A percentile compares a stretch with the other conserved stretches of the same genome.
Conservation (phyloP, 2,797 vertebrate genomes). For the Galagoides demidoff region DNA sequence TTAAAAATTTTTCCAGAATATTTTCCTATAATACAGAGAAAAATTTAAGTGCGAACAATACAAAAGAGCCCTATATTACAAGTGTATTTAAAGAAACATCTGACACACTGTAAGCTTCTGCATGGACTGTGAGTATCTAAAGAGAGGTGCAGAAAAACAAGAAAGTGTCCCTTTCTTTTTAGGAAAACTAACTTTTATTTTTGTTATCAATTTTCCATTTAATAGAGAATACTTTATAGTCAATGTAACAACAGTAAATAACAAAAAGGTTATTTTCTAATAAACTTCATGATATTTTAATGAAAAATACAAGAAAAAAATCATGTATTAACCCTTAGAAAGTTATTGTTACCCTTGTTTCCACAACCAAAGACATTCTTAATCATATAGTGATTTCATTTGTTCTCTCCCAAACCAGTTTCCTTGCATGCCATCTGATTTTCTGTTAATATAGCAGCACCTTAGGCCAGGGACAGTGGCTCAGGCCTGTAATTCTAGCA, state of each 20-base stretch:
- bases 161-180: not conserved
- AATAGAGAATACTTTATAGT: not conserved
- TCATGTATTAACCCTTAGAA: not conserved
- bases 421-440: not conserved
- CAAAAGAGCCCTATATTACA: not conserved
- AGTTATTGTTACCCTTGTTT: slow-evolving; percentile 12
- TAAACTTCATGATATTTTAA: not conserved
- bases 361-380: not conserved
- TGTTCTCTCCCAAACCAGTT: not conserved
- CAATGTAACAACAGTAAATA: not conserved
- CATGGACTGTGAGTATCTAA: not conserved
- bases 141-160: not conserved
- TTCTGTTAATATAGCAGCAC: not conserved
- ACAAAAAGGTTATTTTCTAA: slow-evolving; percentile 24
- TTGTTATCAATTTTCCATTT: slow-evolving; percentile 2
- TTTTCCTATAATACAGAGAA: slow-evolving; percentile 4
- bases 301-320: not conserved
- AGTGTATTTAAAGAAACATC: not conserved
- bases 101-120: not conserved
- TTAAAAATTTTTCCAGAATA: not conserved
- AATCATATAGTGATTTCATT: not conserved
- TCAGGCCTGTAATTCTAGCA: too few species aligned
- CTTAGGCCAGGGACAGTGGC: too few species aligned
- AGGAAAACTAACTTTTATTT: slow-evolving; percentile 6
- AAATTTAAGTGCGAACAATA: not conserved